phyloP scores from a whole-genome alignment of 2,113 vertebrate species.

The Haemorhous mexicanus region DNA sequence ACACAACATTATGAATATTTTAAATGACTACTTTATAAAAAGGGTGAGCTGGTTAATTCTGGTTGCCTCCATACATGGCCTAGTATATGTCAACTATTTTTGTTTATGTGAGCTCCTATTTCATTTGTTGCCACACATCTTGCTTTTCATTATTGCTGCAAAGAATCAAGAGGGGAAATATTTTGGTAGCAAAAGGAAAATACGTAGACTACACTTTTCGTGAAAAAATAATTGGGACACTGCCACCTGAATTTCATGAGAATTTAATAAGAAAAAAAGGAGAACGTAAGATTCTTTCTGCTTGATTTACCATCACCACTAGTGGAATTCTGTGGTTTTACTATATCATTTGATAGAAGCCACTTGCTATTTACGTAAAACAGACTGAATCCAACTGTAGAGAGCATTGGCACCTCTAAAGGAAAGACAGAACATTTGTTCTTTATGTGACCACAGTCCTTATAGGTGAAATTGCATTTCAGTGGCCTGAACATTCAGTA shows the following conservation, averaged over 20 bases:
- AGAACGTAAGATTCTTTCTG: background rate
- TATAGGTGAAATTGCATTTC: background rate
- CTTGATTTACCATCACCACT: background rate
- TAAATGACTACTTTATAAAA: conserved; percentile 27
- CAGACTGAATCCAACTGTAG: background rate
- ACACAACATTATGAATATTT: conserved; percentile 50
- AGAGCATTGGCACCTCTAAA: background rate
- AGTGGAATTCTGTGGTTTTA: background rate
- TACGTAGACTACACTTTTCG: background rate
- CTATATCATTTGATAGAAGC: background rate
- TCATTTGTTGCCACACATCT: background rate
- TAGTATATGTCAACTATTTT: background rate
- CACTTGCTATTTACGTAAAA: conserved; percentile 1
- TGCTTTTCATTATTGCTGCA: background rate
- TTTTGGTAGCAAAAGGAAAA: background rate
- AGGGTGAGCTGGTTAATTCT: conserved; percentile 2
- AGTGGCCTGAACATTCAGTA: background rate
- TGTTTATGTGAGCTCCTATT: background rate
- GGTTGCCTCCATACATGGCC: background rate
- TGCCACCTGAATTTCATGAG: background rate
- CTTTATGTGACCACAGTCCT: background rate
- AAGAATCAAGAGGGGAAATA: background rate
- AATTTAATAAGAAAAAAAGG: conserved; percentile 1
- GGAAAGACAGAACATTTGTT: background rate
- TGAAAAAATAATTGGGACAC: background rate